phyloP scores from a whole-genome alignment of 2,888 invertebrate species.

The Dichetophora obliterata region DNA sequence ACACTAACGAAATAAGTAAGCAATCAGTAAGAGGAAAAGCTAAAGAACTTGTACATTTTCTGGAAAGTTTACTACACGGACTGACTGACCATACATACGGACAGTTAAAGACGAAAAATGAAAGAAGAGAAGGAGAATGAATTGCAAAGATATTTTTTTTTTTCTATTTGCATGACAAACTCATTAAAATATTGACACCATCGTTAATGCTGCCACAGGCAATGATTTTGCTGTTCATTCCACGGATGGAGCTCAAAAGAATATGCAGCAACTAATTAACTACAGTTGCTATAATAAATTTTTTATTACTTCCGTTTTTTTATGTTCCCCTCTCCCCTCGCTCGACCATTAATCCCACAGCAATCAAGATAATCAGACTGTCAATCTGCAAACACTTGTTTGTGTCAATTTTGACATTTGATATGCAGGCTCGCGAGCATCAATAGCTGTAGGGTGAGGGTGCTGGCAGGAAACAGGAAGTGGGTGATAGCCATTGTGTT shows the following conservation, averaged over 20 bases:
- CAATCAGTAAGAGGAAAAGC: no score
- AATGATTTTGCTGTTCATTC: no score
- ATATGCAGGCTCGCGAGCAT: neutral
- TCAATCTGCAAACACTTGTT: constrained; percentile 15
- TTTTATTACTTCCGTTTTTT: neutral
- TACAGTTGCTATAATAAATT: neutral
- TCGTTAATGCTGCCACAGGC: neutral
- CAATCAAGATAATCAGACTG: constrained; percentile 13
- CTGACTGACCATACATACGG: neutral
- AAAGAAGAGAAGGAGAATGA: neutral
- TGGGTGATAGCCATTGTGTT: neutral
- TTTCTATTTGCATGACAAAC: constrained; percentile 20
- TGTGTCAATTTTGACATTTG: constrained; percentile 17
- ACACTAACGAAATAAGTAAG: no score
- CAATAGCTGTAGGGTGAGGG: neutral
- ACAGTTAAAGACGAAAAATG: neutral
- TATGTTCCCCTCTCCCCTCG: neutral
- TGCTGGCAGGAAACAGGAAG: neutral
- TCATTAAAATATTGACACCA: constrained; percentile 16
- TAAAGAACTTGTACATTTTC: no score
- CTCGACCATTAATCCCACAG: neutral
- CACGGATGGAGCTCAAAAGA: no score
- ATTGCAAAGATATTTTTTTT: neutral
- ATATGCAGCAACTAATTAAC: no score
- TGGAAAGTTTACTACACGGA: no score